A percentile compares a stretch with the other conserved stretches of the same genome.
These are phyloP conservation scores for Acrocera orbiculus DNA, from an alignment of 2,888 invertebrate species.

Conservation along the genomic window DNA sequence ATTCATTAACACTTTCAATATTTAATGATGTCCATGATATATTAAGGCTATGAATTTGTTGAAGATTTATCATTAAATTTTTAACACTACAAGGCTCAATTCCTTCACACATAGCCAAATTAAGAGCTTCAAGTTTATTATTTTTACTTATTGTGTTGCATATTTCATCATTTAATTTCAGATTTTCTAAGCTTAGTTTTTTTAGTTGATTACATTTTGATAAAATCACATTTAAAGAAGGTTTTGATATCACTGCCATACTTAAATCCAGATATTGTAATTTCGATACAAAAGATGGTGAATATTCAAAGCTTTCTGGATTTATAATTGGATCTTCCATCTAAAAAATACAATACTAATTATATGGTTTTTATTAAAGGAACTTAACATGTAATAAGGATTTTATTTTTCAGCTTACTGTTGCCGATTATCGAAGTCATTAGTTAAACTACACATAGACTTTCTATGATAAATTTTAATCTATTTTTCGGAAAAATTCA, in stretches of 20 bases:
- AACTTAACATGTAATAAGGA: too few relatives aligned
- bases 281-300: slow-evolving; percentile 34
- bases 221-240: slow-evolving; percentile 41
- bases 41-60: slow-evolving; percentile 42
- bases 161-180: slow-evolving; percentile 43
- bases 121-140: slow-evolving; percentile 54
- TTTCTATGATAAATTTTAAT: too few relatives aligned
- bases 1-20: slow-evolving; percentile 38
- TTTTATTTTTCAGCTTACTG: too few relatives aligned
- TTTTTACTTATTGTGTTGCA: slow-evolving; percentile 51
- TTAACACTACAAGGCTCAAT: slow-evolving; percentile 45
- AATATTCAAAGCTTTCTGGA: slow-evolving; percentile 21
- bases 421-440: too few relatives aligned
- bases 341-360: too few relatives aligned
- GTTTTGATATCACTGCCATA: slow-evolving; percentile 47
- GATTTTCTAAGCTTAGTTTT: slow-evolving; percentile 73
- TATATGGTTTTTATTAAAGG: too few relatives aligned
- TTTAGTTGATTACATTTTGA: slow-evolving; percentile 48
- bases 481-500: too few relatives aligned
- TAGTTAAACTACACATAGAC: too few relatives aligned
- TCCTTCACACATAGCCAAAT: slow-evolving; percentile 67
- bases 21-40: slow-evolving; percentile 64
- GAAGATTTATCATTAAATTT: slow-evolving; percentile 37
- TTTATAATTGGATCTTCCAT: slow-evolving; percentile 36
- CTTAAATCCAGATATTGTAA: slow-evolving; percentile 77